These are phyloP conservation scores for Heloderma charlesbogerti DNA, from an alignment of 2,113 vertebrate genomes.

Conservation along the genomic window DNA sequence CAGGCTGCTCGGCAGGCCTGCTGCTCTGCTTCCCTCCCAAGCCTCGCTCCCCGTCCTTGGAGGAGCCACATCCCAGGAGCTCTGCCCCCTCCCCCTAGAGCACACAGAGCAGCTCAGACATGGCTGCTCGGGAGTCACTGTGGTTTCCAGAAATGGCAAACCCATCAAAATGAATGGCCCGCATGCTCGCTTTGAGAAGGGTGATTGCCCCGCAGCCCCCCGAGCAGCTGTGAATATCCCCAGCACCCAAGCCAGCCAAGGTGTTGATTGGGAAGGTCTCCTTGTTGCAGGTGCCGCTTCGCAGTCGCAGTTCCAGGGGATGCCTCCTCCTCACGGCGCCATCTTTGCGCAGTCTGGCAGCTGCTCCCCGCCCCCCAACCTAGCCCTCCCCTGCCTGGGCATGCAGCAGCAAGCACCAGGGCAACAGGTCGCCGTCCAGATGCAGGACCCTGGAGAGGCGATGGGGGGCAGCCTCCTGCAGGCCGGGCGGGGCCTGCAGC, in stretches of 20 bases:
- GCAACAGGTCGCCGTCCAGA: slow-evolving; percentile 96
- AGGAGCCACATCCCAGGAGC: too few relatives aligned
- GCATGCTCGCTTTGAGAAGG: too few relatives aligned
- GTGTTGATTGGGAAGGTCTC: slow-evolving; percentile 10
- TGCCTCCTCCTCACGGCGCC: slow-evolving; percentile 77
- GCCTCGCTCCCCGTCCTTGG: not conserved
- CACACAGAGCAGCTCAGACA: too few relatives aligned
- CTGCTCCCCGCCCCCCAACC: slow-evolving; percentile 86
- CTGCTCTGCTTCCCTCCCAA: not conserved
- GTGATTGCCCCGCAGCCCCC: not conserved
- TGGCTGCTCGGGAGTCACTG: not conserved
- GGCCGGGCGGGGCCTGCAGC: slow-evolving; percentile 59
- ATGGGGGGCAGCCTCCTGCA: slow-evolving; percentile 75
- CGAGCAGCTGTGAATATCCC: slow-evolving; percentile 20
- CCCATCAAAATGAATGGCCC: not conserved
- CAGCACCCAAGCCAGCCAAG: too few relatives aligned
- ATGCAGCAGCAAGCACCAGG: slow-evolving; percentile 84
- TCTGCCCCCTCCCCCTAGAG: slow-evolving; percentile 11
- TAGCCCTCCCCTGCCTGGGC: slow-evolving; percentile 85
- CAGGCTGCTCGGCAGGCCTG: not conserved
- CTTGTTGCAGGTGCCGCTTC: slow-evolving; percentile 80
- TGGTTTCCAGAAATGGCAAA: fast-evolving
- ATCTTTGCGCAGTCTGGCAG: slow-evolving; percentile 88
- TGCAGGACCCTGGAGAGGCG: slow-evolving; percentile 90
- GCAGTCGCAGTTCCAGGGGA: slow-evolving; percentile 88